phyloP scores from a whole-genome alignment of 1,140 invertebrate genomes.

The Ceratosolen solmsi region DNA sequence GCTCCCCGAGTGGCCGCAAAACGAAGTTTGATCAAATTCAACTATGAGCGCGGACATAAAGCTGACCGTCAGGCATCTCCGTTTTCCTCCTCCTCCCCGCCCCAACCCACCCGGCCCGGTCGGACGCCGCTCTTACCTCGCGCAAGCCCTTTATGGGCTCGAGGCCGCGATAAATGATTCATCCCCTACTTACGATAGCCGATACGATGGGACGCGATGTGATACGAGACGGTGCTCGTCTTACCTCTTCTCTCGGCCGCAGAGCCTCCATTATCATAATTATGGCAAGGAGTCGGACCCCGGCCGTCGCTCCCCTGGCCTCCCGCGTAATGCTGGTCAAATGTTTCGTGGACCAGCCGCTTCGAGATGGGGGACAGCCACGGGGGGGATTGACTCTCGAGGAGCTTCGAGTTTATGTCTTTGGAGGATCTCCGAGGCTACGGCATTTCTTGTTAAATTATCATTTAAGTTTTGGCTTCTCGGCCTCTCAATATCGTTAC shows the following conservation, averaged over 20 bases:
- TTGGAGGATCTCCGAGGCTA: background rate
- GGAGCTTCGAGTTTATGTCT: background rate
- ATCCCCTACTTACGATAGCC: constrained; percentile 58
- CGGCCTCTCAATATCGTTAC: background rate
- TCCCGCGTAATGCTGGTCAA: background rate
- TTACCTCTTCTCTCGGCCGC: constrained; percentile 7
- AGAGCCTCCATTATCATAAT: constrained; percentile 51
- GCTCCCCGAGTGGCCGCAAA: constrained; percentile 74
- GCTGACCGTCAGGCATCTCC: constrained; percentile 65
- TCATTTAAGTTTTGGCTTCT: background rate
- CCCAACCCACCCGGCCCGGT: background rate
- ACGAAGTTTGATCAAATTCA: constrained; percentile 75
- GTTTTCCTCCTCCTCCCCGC: background rate
- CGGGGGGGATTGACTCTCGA: background rate
- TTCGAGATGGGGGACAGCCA: background rate
- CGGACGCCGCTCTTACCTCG: constrained; percentile 3
- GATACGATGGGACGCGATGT: constrained; percentile 37
- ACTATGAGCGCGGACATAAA: constrained; percentile 70
- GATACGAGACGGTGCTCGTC: background rate
- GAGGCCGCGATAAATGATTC: constrained; percentile 73
- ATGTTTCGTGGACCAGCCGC: constrained; percentile 6
- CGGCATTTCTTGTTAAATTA: background rate
- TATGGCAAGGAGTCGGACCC: constrained; percentile 12
- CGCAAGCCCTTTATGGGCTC: constrained; percentile 46
- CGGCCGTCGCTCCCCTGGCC: background rate